Evolutionary conservation across 2,797 vertebrate species (phyloP).

Genomic region (Anguilla obscura): DNA sequence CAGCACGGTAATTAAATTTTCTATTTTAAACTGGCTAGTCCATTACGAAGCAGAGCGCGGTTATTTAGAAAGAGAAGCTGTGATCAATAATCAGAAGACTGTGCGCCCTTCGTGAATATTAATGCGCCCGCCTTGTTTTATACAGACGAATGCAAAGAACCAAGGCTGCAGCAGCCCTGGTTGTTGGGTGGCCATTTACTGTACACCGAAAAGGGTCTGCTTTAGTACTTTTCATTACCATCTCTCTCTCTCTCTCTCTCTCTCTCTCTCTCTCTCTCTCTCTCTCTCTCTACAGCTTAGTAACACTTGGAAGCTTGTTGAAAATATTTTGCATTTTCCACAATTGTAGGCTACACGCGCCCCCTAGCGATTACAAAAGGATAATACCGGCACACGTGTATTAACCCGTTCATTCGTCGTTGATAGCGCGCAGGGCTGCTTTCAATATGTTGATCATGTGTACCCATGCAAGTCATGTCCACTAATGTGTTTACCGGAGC

Average conservation of each 20-base stretch:
- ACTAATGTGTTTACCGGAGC: background rate
- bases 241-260: background rate
- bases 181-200: constrained; percentile 14
- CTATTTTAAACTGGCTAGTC: constrained; percentile 18
- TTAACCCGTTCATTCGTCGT: background rate
- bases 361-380: constrained; percentile 60
- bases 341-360: constrained; percentile 60
- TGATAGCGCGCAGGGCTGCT: background rate
- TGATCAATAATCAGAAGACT: constrained; percentile 36
- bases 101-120: constrained; percentile 31
- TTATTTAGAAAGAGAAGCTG: constrained; percentile 33
- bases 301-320: constrained; percentile 12
- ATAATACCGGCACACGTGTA: too few species aligned
- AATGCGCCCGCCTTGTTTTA: constrained; percentile 31
- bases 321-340: constrained; percentile 9
- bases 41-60: constrained; percentile 20
- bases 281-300: background rate
- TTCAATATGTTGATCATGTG: background rate
- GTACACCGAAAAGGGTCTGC: background rate
- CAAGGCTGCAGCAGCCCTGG: background rate
- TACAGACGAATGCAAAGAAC: constrained; percentile 28
- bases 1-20: background rate
- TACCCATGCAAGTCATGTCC: background rate
- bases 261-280: background rate
- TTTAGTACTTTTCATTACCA: background rate